Base-by-base conservation (phyloP, 2,113 vertebrate genomes). In the Copsychus sechellarum region DNA sequence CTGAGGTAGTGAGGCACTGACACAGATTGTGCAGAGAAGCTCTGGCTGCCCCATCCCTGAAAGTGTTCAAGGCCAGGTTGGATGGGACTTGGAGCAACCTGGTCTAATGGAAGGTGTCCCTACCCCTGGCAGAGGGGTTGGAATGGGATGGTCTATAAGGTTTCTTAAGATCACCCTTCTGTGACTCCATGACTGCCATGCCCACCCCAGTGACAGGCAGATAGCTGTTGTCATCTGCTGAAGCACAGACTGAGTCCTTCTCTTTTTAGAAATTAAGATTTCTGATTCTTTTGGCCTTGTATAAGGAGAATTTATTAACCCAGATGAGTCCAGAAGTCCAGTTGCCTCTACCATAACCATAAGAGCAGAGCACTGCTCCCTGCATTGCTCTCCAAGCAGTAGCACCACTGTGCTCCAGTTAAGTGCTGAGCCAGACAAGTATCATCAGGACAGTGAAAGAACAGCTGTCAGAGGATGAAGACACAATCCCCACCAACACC, bases 241-340 rank as follows among this genome's bases (percentile, higher is more conserved):
- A 81, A 95, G 56, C 66, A 67, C 38, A 76, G 78, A 91, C 51
- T 51, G 83, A 77, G 53, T n/a, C 17, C 69, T 71, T 62, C 83
- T 94, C 89, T 87, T 77, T 74, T 85, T 74, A 80, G 92, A 60
- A 82, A 84, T 28, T 25, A 86, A 58, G 66, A 25, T 82, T 69
- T 40, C 58, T 81, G 45, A 10, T 58, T 58, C n/a, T 47, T 64
- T 74, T 43, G 54, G 21, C 65, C 3, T 78, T 20, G 18, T 33
- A 22, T 78, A 61, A 17, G 50, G 43, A 82, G 66, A 74, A 38
- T 56, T 56, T 66, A 70, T n/a, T 53, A 81, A 79, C 54, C 47
- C 23, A 2, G 26, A 20, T 64, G 91, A 87, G 48, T 76, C 20
- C 29, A 5, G 81, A 77, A 53, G 57, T 58, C 76, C 1, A 2